Percentiles rank a stretch among this genome's conserved stretches.
phyloP scores from a whole-genome alignment of 2,113 vertebrate genomes.

The Bubo scandiacus region DNA sequence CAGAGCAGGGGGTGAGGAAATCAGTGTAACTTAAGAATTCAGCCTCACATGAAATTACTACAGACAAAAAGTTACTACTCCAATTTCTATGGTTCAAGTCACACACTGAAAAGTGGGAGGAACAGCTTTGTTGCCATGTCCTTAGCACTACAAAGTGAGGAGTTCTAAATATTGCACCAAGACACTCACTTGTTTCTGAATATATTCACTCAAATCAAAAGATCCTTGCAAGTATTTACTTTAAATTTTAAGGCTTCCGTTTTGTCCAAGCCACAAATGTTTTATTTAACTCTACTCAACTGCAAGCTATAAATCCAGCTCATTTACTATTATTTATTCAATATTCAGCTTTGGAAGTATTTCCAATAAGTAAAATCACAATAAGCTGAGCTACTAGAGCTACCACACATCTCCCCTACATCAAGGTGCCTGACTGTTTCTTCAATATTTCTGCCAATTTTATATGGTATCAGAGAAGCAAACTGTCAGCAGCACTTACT shows the following conservation, averaged over 20 bases:
- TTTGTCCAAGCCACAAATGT: background rate
- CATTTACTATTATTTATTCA: background rate
- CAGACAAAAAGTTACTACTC: background rate
- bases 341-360: constrained; percentile 29
- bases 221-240: background rate
- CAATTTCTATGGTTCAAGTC: background rate
- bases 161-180: background rate
- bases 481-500: constrained; percentile 70
- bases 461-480: background rate
- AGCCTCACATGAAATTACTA: background rate
- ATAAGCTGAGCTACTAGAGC: background rate
- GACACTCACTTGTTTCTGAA: background rate
- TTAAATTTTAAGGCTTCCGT: background rate
- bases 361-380: constrained; percentile 28
- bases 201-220: background rate
- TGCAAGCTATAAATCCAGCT: constrained; percentile 6
- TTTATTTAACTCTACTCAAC: background rate
- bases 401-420: background rate
- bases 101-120: background rate
- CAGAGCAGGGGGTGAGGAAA: background rate
- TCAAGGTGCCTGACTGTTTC: background rate
- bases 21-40: background rate
- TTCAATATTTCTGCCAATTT: background rate
- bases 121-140: background rate
- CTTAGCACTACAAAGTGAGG: background rate